Evolutionary conservation across 2,797 vertebrate species (phyloP), one percentile per base, ranked within the genome.

Genomic region (Microcaecilia unicolor): DNA sequence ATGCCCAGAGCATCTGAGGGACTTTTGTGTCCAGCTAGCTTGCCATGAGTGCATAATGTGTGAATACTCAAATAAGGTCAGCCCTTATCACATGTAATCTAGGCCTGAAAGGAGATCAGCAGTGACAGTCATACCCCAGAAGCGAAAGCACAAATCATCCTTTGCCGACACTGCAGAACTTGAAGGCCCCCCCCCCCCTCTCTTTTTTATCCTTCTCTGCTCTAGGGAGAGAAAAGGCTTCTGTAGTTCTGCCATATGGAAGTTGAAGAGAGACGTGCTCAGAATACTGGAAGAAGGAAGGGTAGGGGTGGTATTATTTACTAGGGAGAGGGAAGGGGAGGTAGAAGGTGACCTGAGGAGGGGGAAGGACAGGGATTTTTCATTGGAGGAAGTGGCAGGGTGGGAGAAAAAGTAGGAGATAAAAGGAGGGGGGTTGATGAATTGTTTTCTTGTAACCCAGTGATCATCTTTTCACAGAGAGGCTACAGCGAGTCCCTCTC

Each of bases 21-120:
- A 80, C 83, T 82, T 89, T 87, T 85, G 84, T 87, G 81, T 78
- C 73, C 74, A 72, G 74, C 76, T 64, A 72, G 86, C 86, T 83
- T 76, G 67, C 87, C 77, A 37, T 77, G 81, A 81, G 80, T 59
- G 68, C 73, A 58, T 69, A 75, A 73, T 74, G 76, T 80, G 80
- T 79, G 72, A 82, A 80, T 76, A 56, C 70, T 76, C 66, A 71
- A 71, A 74, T 72, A 78, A 82, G 76, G 75, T 84, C 80, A 78
- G 69, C 68, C 72, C 75, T 80, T 77, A 83, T 81, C 83, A 70
- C 74, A 64, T 74, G 78, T 72, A 74, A 78, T 81, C 48, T 72
- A 44, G 70, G 62, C 58, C 67, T 70, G 67, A 69, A 65, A 70
- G 63, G 67, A 79, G 80, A 83, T 78, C 70, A 63, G 4, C 64